Percentiles rank a stretch among this genome's conserved stretches.
Evolutionary conservation across 2,888 invertebrate genomes (phyloP).

Genomic region (Ganaspis brasiliensis): DNA sequence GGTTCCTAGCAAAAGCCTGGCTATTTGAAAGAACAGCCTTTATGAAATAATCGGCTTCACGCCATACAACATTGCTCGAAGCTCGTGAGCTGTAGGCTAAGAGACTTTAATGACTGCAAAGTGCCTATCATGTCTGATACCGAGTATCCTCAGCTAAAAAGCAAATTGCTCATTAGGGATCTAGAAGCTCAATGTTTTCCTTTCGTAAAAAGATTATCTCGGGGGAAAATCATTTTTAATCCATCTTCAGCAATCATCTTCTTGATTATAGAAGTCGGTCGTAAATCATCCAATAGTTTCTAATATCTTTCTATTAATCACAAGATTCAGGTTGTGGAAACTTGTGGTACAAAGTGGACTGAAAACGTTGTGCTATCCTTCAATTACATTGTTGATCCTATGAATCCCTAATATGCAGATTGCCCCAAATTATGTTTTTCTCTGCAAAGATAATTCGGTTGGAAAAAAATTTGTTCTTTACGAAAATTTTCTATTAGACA

Average conservation of each 20-base stretch:
- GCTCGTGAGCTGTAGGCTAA: not conserved
- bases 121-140: not conserved
- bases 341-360: too few relatives aligned
- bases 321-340: too few relatives aligned
- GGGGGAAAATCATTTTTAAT: too few relatives aligned
- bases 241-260: not conserved
- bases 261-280: not conserved
- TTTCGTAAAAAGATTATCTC: not conserved
- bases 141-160: not conserved
- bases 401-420: too few relatives aligned
- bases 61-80: not conserved
- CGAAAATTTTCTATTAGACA: too few relatives aligned
- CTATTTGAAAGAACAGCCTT: slow-evolving; percentile 10
- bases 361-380: too few relatives aligned
- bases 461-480: too few relatives aligned
- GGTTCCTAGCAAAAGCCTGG: not conserved
- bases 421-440: too few relatives aligned
- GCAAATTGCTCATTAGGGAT: slow-evolving; percentile 21
- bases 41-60: slow-evolving; percentile 16
- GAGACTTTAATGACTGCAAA: slow-evolving; percentile 7
- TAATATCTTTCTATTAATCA: too few relatives aligned
- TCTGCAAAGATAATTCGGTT: too few relatives aligned
- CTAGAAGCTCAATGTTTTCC: not conserved
- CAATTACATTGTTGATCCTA: too few relatives aligned
- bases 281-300: too few relatives aligned